Conservation (phyloP, 2,888 invertebrate species). For the Endotricha flammealis region DNA sequence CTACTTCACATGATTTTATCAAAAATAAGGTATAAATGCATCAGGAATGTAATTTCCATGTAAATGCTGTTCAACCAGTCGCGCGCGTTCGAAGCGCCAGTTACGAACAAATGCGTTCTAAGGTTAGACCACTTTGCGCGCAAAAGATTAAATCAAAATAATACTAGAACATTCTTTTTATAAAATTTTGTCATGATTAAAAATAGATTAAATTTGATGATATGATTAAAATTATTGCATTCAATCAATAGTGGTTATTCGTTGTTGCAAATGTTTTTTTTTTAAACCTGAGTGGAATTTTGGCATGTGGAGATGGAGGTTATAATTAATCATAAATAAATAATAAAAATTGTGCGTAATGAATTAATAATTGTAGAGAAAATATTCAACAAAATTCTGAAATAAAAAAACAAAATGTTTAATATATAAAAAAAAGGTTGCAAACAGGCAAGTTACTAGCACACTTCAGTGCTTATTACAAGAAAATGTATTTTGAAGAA, state of each 20-base stretch:
- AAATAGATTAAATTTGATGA: constrained; percentile 18
- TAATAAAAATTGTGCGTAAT: constrained; percentile 16
- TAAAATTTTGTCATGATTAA: constrained; percentile 28
- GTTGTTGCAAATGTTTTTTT: constrained; percentile 16
- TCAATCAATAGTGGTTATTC: constrained; percentile 10
- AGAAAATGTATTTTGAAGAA: too few species aligned
- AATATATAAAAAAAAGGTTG: too few species aligned
- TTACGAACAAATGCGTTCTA: too few species aligned
- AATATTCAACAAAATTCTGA: neutral
- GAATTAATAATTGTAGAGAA: neutral
- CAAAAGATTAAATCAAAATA: constrained; percentile 9
- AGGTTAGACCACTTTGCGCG: too few species aligned
- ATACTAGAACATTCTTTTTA: constrained; percentile 13
- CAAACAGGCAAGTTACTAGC: too few species aligned
- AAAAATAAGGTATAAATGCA: constrained; percentile 18
- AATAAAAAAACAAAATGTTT: too few species aligned
- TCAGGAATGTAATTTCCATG: constrained; percentile 21
- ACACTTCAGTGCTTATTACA: too few species aligned
- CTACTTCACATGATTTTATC: constrained; percentile 6
- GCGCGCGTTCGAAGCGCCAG: too few species aligned
- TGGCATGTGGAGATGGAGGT: constrained; percentile 32
- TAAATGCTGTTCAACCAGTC: too few species aligned
- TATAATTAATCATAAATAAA: constrained; percentile 14
- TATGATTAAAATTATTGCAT: constrained; percentile 27
- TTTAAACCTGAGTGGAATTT: constrained; percentile 8